A percentile compares a stretch with the other conserved stretches of the same genome.
phyloP scores from a whole-genome alignment of 2,888 invertebrate species.

The Euplexia lucipara region DNA sequence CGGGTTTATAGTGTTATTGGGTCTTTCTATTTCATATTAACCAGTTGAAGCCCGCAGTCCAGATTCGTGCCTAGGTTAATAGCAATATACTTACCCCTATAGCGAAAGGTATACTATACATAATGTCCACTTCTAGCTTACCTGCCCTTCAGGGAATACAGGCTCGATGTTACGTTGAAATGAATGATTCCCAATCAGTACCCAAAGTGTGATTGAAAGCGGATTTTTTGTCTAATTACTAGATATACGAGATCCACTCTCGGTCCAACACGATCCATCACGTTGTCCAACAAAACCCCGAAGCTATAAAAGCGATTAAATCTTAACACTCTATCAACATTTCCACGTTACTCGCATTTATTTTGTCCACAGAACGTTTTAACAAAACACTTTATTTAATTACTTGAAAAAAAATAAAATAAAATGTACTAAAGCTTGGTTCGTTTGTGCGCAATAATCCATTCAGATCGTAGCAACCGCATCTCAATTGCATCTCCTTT shows the following conservation, averaged over 20 bases:
- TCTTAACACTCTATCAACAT: constrained; percentile 40
- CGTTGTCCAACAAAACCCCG: constrained; percentile 9
- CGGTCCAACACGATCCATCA: constrained; percentile 36
- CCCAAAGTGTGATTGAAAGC: background rate
- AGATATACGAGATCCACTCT: constrained; percentile 2
- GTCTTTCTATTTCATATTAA: too few relatives aligned
- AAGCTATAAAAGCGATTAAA: constrained; percentile 43
- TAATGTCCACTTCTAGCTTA: too few relatives aligned
- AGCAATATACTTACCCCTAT: too few relatives aligned
- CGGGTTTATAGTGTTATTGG: too few relatives aligned
- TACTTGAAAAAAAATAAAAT: constrained; percentile 43
- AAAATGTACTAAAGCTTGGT: constrained; percentile 33
- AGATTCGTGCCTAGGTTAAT: too few relatives aligned
- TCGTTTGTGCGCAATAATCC: constrained; percentile 56
- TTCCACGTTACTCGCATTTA: constrained; percentile 39
- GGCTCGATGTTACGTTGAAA: too few relatives aligned
- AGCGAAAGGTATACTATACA: too few relatives aligned
- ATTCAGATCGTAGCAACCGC: constrained; percentile 42
- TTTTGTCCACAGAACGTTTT: constrained; percentile 43
- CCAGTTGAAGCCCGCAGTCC: too few relatives aligned
- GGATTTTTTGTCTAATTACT: constrained; percentile 1
- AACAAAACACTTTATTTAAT: constrained; percentile 66
- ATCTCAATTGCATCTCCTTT: constrained; percentile 57
- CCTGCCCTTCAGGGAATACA: too few relatives aligned
- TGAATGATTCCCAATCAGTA: background rate